Base-by-base conservation (phyloP, 2,113 vertebrate species). In the Catharus bicknelli region DNA sequence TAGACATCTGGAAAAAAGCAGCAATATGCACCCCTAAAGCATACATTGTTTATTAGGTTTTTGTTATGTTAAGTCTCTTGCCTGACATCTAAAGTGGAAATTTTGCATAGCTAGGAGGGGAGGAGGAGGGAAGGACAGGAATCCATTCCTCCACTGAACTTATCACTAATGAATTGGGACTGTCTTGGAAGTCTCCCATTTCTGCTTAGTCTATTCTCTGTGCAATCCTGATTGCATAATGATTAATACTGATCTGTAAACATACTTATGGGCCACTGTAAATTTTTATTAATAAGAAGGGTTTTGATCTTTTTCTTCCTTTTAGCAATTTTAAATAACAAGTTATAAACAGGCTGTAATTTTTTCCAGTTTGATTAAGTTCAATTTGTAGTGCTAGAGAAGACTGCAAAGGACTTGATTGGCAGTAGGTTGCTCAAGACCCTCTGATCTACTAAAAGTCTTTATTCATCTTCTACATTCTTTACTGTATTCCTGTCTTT, bases 131-230 rank as follows among this genome's bases (percentile, higher is more conserved):
- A 72, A 32, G 30, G n/a, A 36, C 11, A 42, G 26, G 29, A 89
- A 47, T 50, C 10, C 0, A 0, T 73, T 88, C 80, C 9, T 11
- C 6, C 16, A 45, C 12, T 1, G 2, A 66, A 30, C 18, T 42
- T 50, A 54, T 68, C 5, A 50, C 23, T 36, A 30, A 19, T 47
- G 27, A 77, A 15, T 22, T 75, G 38, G 5, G 15, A 57, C 16
- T 77, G 27, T 13, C 32, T 75, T 55, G 13, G 36, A 75, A 48
- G 43, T 67, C 36, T 51, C 58, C 16, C 4, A 8, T 85, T 93
- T 73, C 30, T 82, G 4, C 13, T 36, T 72, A 40, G 9, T 26
- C 9, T 84, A 0, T 50, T 61, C 23, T 87, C 21, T 68, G 9
- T 55, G 64, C 54, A 68, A 2, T 84, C 53, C 36, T 76, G 54